Evolutionary conservation across 2,113 vertebrate genomes (phyloP), one percentile per base, ranked within the genome.

Genomic region (Brienomyrus brachyistius): DNA sequence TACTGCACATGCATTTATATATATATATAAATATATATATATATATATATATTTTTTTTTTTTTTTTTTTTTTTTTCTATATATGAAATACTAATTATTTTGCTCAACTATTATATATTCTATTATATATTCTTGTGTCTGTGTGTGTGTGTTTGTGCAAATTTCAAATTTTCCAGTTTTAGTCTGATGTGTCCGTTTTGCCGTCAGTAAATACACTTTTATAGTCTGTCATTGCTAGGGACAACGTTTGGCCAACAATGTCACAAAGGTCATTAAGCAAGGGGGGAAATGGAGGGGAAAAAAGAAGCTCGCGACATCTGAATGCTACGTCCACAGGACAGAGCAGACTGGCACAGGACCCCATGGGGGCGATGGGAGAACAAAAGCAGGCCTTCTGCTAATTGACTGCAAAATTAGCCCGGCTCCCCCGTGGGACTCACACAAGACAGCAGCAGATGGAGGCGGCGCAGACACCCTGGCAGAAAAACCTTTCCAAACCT

Each of bases 391-490:
- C 97, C 97, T 97, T 98, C 98, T 97, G 97, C 98, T 99, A 99
- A 99, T 99, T 98, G 98, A 99, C 97, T 99, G 98, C 97, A 98
- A 98, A 99, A 98, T 98, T 98, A 99, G 97, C 97, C 95, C 92
- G 94, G 94, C 92, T 94, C 92, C 97, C 97, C 96, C 94, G 92
- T 95, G 97, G 98, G 98, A 97, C 95, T 92, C 90, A 88, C 93
- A 93, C 91, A 95, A 94, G 95, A 96, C 97, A 92, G 95, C 91
- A 92, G 97, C 98, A 98, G 98, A 98, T 98, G 97, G 98, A 98
- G 95, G 93, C 94, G 91, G 96, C 96, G 94, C 90, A 95, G 97
- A 97, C 97, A 95, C 94, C 62, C 1, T 89, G 89, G 95, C 94
- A 95, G 94, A 95, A 95, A 97, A 96, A 95, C 93, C 96, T 94